A percentile compares a stretch with the other conserved stretches of the same genome.
phyloP scores from a whole-genome alignment of 1,140 invertebrate genomes.

The Leptonema lineaticorne region DNA sequence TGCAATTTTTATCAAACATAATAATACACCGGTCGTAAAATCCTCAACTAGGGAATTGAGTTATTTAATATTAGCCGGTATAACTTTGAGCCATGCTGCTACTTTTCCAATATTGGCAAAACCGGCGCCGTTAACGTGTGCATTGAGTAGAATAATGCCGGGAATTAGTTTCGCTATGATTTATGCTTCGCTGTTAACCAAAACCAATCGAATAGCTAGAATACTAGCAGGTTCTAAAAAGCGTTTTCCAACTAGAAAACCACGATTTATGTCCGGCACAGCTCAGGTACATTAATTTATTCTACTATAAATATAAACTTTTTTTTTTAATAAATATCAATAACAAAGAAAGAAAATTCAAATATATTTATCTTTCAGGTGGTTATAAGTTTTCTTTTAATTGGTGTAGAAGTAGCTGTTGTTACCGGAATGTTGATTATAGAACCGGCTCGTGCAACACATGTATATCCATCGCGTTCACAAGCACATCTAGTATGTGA shows the following conservation, averaged over 20 bases:
- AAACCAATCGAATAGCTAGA: conserved; percentile 83
- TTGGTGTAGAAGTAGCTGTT: conserved; percentile 70
- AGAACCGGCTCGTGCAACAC: conserved; percentile 66
- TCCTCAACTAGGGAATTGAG: conserved; percentile 82
- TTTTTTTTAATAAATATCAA: neutral
- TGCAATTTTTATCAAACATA: conserved; percentile 67
- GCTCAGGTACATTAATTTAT: conserved; percentile 51
- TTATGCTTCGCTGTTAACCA: conserved; percentile 80
- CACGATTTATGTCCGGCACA: conserved; percentile 62
- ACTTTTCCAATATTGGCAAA: conserved; percentile 71
- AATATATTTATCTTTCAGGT: conserved; percentile 54
- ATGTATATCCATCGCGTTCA: conserved; percentile 59
- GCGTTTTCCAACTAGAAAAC: conserved; percentile 75
- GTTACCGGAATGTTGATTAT: conserved; percentile 68
- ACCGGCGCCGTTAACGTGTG: conserved; percentile 68
- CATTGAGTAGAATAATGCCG: conserved; percentile 67
- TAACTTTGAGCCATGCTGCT: conserved; percentile 54
- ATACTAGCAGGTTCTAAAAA: conserved; percentile 84
- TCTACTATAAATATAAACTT: too few species aligned
- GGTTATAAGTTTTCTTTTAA: conserved; percentile 65
- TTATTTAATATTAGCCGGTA: conserved; percentile 69
- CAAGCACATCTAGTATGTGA: conserved; percentile 69
- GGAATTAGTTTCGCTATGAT: conserved; percentile 82
- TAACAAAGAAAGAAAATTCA: neutral
- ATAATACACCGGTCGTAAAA: conserved; percentile 79